These are phyloP conservation scores for Octopus sinensis DNA, from an alignment of 1,140 invertebrate genomes.

Conservation along the genomic window DNA sequence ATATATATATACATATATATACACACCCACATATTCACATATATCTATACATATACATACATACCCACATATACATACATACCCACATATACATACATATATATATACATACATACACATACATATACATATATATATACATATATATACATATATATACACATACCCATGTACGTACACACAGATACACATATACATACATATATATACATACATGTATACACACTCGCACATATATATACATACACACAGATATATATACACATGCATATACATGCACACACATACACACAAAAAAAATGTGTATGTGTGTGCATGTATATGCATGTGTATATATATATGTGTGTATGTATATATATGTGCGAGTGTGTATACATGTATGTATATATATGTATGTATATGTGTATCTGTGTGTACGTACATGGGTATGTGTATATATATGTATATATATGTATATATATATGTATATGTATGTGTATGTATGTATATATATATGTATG, in stretches of 20 bases:
- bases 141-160: constrained; percentile 2
- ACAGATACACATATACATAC: neutral
- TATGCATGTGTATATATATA: neutral
- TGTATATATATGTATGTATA: neutral
- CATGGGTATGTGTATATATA: neutral
- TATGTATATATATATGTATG: neutral
- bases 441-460: neutral
- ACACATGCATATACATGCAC: neutral
- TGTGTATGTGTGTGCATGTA: neutral
- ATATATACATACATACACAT: neutral
- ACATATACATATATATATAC: constrained; percentile 1
- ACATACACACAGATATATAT: neutral
- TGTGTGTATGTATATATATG: neutral
- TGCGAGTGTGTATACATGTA: neutral
- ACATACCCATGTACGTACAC: neutral
- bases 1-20: constrained; percentile 4
- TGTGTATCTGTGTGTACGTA: neutral
- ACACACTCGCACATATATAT: neutral
- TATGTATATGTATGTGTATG: neutral
- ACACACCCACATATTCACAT: neutral
- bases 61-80: neutral
- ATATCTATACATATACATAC: neutral
- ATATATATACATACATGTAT: neutral
- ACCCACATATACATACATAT: neutral
- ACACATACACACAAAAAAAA: neutral